Base-by-base conservation (phyloP, 2,888 invertebrate species). In the Callyntrura sp. region DNA sequence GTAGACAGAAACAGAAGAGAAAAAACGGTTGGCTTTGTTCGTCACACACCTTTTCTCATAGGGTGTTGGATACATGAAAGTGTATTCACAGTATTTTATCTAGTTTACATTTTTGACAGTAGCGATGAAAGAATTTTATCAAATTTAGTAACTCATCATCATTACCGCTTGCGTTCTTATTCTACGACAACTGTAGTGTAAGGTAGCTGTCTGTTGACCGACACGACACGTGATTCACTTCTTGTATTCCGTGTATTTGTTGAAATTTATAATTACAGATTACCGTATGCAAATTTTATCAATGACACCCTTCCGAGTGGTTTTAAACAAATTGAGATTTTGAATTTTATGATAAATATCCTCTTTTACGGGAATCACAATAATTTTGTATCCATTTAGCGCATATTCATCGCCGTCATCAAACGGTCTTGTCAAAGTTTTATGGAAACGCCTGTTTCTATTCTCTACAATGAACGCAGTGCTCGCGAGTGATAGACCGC, bases 401-500 rank as follows among this genome's bases (percentile, higher is more conserved):
- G n/a, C n/a, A n/a, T n/a, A n/a, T 23, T 25, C 20, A 35, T 1
- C 23, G n/a, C n/a, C n/a, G n/a, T n/a, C n/a, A n/a, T n/a, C n/a
- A n/a, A n/a, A n/a, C n/a, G n/a, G n/a, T n/a, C n/a, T n/a, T n/a
- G n/a, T n/a, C n/a, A n/a, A n/a, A n/a, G n/a, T n/a, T n/a, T n/a
- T n/a, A n/a, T n/a, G n/a, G n/a, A n/a, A n/a, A 45, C 43, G n/a
- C 3, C 12, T 25, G 11, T 76, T 68, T n/a, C 28, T 12, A 25
- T 28, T 68, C 9, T 68, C 0, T 2, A 1, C 57, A 2, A 1
- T 35, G 9, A 23, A 35, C 14, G 20, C 14, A 0, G 84, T 5
- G 17, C 60, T 68, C 1, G 93, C 85, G 5, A 88, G 12, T 0
- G 65, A 20, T 11, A 91, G 45, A n/a, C 93, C 93, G 70, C 62